Conservation (phyloP, 1,140 invertebrate genomes). For the Heliconius congener region DNA sequence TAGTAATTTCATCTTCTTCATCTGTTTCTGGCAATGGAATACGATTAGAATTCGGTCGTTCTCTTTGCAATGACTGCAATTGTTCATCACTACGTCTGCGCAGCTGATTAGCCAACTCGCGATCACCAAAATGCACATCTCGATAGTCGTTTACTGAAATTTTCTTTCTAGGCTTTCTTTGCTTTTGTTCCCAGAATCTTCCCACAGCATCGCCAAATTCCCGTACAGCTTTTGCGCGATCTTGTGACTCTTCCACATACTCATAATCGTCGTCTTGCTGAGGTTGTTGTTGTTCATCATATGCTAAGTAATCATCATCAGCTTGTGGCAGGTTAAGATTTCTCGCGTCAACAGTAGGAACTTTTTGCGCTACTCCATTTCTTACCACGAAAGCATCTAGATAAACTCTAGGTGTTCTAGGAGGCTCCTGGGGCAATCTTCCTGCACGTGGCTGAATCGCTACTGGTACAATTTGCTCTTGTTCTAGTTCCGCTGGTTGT, state of each 20-base stretch:
- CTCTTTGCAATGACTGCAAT: constrained; percentile 49
- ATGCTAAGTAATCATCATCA: constrained; percentile 65
- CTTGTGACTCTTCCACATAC: constrained; percentile 65
- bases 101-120: constrained; percentile 53
- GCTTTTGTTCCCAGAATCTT: constrained; percentile 70
- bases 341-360: constrained; percentile 69
- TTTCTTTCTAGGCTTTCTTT: constrained; percentile 51
- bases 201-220: constrained; percentile 71
- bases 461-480: constrained; percentile 46
- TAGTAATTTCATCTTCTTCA: constrained; percentile 68
- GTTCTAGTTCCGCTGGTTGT: constrained; percentile 39
- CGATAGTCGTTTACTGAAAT: constrained; percentile 58
- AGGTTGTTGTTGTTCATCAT: constrained; percentile 65
- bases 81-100: constrained; percentile 45
- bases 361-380: constrained; percentile 66
- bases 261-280: constrained; percentile 70
- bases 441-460: constrained; percentile 61
- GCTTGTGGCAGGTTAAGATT: constrained; percentile 52
- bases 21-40: constrained; percentile 51
- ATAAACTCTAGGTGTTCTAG: constrained; percentile 69
- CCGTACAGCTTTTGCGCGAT: constrained; percentile 58
- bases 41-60: constrained; percentile 44
- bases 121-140: constrained; percentile 72
- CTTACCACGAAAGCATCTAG: constrained; percentile 76
- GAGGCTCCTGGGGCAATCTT: constrained; percentile 51